phyloP scores from a whole-genome alignment of 1,140 invertebrate genomes.

The Microplitis demolitor region DNA sequence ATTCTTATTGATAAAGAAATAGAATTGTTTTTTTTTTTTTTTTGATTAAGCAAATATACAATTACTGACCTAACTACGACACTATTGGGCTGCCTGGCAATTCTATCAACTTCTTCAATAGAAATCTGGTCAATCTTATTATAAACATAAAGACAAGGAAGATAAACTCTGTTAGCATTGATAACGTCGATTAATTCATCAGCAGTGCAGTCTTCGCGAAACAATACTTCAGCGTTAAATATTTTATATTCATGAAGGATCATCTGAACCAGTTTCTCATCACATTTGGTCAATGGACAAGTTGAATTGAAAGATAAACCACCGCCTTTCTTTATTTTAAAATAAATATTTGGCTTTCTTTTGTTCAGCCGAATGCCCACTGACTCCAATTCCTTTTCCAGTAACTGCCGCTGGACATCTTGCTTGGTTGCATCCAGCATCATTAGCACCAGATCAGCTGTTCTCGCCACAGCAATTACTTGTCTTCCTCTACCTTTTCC shows the following conservation, averaged over 20 bases:
- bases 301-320: slow-evolving; percentile 99
- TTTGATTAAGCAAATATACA: neutral
- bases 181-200: slow-evolving; percentile 99
- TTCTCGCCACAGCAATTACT: slow-evolving; percentile 96
- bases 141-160: slow-evolving; percentile 97
- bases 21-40: neutral
- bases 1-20: neutral
- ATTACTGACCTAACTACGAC: slow-evolving; percentile 87
- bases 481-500: slow-evolving; percentile 63
- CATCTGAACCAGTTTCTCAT: slow-evolving; percentile 98
- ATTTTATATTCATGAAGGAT: slow-evolving; percentile 99
- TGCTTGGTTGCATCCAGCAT: slow-evolving; percentile 98
- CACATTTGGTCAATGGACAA: slow-evolving; percentile 88
- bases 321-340: slow-evolving; percentile 97
- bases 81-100: slow-evolving; percentile 88
- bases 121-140: slow-evolving; percentile 99
- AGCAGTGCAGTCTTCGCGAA: slow-evolving; percentile 92
- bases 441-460: slow-evolving; percentile 96
- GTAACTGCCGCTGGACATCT: slow-evolving; percentile 86
- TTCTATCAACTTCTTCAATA: slow-evolving; percentile 96
- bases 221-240: slow-evolving; percentile 97
- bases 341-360: slow-evolving; percentile 95
- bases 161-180: slow-evolving; percentile 94
- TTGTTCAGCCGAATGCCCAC: slow-evolving; percentile 97
- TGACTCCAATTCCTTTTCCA: slow-evolving; percentile 93